Evolutionary conservation across 37 sponge, comb jelly and placozoan species (phyloP).

Genomic region (Crambe crambe): DNA sequence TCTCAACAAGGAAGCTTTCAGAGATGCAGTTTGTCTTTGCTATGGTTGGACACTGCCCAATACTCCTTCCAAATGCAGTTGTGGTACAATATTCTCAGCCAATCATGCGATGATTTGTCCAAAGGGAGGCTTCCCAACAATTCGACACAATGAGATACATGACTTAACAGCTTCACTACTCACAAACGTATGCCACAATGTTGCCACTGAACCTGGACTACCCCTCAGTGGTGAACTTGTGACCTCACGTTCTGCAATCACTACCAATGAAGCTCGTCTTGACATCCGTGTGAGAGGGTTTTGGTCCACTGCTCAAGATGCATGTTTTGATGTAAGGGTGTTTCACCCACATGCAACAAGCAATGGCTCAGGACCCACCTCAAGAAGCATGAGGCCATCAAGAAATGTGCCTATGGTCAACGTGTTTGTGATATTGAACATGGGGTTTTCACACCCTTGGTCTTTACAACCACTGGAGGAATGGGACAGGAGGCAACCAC

Average conservation of each 20-base stretch:
- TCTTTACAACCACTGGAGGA: not conserved
- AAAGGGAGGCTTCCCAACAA: slow-evolving; percentile 29
- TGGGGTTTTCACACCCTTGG: not conserved
- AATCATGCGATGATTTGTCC: slow-evolving; percentile 14
- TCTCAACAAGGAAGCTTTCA: slow-evolving; percentile 30
- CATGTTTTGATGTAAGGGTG: slow-evolving; percentile 12
- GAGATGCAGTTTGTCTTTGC: slow-evolving; percentile 21
- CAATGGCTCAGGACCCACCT: not conserved
- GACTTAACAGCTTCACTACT: slow-evolving; percentile 41
- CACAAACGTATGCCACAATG: slow-evolving; percentile 43
- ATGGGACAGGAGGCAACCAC: not conserved
- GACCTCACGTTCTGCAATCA: slow-evolving; percentile 14
- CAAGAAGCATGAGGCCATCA: not conserved
- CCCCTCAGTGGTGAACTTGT: slow-evolving; percentile 25
- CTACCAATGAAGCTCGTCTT: slow-evolving; percentile 17
- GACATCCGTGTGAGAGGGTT: slow-evolving; percentile 32
- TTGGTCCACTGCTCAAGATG: slow-evolving; percentile 25
- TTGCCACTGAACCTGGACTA: slow-evolving; percentile 39
- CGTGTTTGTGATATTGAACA: not conserved
- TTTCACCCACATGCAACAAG: not conserved
- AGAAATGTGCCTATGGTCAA: not conserved
- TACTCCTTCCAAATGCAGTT: not conserved
- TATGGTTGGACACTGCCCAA: slow-evolving; percentile 10
- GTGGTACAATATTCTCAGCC: slow-evolving; percentile 9
- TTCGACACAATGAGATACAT: slow-evolving; percentile 30